Evolutionary conservation across 2,888 invertebrate species (phyloP).

Genomic region (Archips xylosteana): DNA sequence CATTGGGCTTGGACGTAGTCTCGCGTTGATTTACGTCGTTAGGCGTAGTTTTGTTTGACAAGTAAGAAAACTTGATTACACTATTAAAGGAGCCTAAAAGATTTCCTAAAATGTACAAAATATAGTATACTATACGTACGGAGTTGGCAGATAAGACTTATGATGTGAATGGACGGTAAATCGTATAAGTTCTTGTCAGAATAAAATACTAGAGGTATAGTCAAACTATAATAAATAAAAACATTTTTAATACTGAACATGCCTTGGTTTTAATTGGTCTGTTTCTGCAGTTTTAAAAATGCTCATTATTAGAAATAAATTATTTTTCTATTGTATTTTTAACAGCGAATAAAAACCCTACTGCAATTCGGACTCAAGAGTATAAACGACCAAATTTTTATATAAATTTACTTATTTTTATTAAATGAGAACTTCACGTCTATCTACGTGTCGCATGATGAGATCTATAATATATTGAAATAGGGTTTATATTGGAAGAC

Average conservation of each 20-base stretch:
- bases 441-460: conserved; percentile 52
- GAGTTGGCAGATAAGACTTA: conserved; percentile 21
- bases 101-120: conserved; percentile 23
- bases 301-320: too few relatives aligned
- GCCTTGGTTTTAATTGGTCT: neutral
- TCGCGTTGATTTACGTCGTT: neutral
- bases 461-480: conserved; percentile 63
- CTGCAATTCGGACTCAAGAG: neutral
- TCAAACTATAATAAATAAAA: neutral
- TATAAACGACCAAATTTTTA: neutral
- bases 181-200: conserved; percentile 32
- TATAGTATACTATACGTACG: conserved; percentile 18
- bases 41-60: neutral
- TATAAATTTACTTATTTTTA: conserved; percentile 10
- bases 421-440: conserved; percentile 17
- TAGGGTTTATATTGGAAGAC: conserved; percentile 73
- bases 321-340: neutral
- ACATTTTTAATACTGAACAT: neutral
- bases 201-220: neutral
- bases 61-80: neutral
- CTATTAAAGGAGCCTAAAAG: conserved; percentile 23
- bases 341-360: neutral
- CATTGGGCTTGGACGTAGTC: neutral
- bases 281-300: neutral
- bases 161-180: conserved; percentile 31